A percentile compares a stretch with the other conserved stretches of the same genome.
Conservation (phyloP, 2,113 vertebrate species). For the Cichladusa arquata region DNA sequence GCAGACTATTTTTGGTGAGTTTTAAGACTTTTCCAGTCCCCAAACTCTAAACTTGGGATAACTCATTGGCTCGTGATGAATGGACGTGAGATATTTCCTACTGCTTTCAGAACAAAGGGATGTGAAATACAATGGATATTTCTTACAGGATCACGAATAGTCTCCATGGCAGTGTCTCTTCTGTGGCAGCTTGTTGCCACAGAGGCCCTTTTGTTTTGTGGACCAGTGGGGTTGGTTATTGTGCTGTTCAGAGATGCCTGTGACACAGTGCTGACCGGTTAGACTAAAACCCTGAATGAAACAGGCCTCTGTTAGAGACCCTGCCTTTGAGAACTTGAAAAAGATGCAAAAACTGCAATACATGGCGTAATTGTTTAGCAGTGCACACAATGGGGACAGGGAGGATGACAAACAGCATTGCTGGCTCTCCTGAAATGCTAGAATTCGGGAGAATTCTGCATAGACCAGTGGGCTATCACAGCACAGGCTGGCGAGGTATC, state of each 20-base stretch:
- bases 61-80: slow-evolving; percentile 31
- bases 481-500: background rate
- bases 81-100: slow-evolving; percentile 53
- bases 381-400: background rate
- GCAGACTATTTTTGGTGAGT: background rate
- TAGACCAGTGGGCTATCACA: fast-evolving
- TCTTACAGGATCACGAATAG: slow-evolving; percentile 58
- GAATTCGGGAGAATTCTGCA: background rate
- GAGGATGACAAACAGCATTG: background rate
- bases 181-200: slow-evolving; percentile 58
- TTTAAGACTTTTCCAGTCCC: background rate
- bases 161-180: slow-evolving; percentile 61
- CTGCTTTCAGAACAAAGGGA: slow-evolving; percentile 48
- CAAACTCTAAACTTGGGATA: background rate
- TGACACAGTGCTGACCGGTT: slow-evolving; percentile 47
- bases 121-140: slow-evolving; percentile 56
- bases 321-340: slow-evolving; percentile 18
- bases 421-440: background rate
- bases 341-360: background rate
- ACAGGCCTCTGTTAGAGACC: slow-evolving; percentile 14
- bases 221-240: slow-evolving; percentile 59
- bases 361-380: background rate
- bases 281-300: slow-evolving; percentile 27
- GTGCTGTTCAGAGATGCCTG: slow-evolving; percentile 47
- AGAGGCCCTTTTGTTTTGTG: slow-evolving; percentile 61